A percentile compares a stretch with the other conserved stretches of the same genome.
These are phyloP conservation scores for Cataglyphis livida DNA, from an alignment of 2,888 invertebrate genomes.

Conservation along the genomic window DNA sequence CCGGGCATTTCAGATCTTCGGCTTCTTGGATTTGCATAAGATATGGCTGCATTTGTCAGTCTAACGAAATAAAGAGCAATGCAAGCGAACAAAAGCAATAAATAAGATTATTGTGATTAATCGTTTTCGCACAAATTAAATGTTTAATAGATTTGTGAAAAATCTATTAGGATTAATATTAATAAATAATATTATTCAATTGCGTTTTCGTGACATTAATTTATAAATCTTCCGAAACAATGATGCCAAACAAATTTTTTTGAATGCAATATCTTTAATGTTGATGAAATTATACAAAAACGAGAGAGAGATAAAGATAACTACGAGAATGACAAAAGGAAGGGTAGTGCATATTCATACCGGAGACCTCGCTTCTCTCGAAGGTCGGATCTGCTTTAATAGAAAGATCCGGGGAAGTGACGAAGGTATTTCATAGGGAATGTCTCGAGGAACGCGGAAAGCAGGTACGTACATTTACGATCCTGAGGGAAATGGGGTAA, in stretches of 20 bases:
- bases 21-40: background rate
- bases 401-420: background rate
- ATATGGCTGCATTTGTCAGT: background rate
- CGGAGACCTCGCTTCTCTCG: too few relatives aligned
- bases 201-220: background rate
- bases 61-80: background rate
- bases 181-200: conserved; percentile 18
- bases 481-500: background rate
- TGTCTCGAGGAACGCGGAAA: conserved; percentile 5
- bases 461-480: background rate
- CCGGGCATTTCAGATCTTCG: background rate
- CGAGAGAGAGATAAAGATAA: background rate
- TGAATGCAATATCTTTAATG: background rate
- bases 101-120: background rate
- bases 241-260: background rate
- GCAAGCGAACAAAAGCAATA: background rate
- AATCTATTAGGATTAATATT: conserved; percentile 1
- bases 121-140: background rate
- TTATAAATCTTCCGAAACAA: conserved; percentile 30
- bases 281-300: background rate
- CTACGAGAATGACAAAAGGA: background rate
- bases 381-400: conserved; percentile 30
- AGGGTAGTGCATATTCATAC: background rate
- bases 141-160: background rate
- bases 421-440: background rate